A percentile compares a stretch with the other conserved stretches of the same genome.
These are phyloP conservation scores for Spermophilus dauricus DNA, from an alignment of 2,113 vertebrate genomes.

Conservation along the genomic window DNA sequence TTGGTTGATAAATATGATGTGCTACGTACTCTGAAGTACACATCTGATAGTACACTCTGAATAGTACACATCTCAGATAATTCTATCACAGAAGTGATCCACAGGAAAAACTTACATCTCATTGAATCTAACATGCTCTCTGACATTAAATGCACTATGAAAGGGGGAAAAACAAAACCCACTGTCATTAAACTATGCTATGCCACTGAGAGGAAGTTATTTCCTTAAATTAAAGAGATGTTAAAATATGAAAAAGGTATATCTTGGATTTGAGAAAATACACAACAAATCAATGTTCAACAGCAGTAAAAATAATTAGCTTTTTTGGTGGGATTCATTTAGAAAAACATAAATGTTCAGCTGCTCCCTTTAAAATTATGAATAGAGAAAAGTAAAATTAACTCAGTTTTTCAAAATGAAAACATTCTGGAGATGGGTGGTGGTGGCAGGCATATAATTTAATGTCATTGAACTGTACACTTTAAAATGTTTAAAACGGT, in stretches of 20 bases:
- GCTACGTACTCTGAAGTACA: neutral
- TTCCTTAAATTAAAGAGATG: slow-evolving; percentile 1
- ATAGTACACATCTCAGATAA: neutral
- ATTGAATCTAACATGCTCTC: neutral
- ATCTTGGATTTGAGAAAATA: neutral
- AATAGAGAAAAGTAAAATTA: neutral
- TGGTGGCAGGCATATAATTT: neutral
- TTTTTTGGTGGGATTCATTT: neutral
- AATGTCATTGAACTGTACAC: neutral
- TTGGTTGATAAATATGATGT: neutral
- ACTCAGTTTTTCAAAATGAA: neutral
- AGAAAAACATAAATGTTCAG: neutral
- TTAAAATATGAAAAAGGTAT: neutral
- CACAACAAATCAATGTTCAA: neutral
- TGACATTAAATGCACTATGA: neutral
- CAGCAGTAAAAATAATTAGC: neutral
- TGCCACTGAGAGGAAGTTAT: neutral
- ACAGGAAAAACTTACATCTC: neutral
- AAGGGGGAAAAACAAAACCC: neutral
- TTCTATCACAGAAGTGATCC: neutral
- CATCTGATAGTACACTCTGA: neutral
- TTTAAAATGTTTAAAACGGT: neutral
- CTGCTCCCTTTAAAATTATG: neutral
- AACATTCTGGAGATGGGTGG: neutral
- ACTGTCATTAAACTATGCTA: neutral